Percentiles rank a stretch among this genome's conserved stretches.
Conservation (phyloP, 2,113 vertebrate genomes). For the Speoplatyrhinus poulsoni region DNA sequence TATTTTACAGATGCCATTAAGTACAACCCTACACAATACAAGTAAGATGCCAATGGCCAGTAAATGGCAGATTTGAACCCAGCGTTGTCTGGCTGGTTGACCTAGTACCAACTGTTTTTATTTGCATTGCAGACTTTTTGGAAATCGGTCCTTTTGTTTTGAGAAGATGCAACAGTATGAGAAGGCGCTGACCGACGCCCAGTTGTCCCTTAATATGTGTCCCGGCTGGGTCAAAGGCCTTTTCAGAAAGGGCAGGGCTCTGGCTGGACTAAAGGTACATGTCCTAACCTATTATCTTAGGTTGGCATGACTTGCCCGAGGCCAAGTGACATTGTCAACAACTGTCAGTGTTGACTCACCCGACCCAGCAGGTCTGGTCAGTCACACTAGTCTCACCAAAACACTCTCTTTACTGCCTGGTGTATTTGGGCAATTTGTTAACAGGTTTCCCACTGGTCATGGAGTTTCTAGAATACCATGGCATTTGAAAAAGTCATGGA, state of each 20-base stretch:
- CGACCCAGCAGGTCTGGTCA: no score
- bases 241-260: constrained; percentile 81
- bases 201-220: constrained; percentile 65
- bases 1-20: constrained; percentile 79
- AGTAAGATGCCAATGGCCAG: constrained; percentile 56
- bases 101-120: not conserved
- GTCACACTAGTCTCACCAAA: no score
- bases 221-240: constrained; percentile 81
- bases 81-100: not conserved
- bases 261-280: constrained; percentile 80
- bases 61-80: not conserved
- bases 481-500: no score
- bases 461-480: no score
- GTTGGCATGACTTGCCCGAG: constrained; percentile 2
- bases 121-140: constrained; percentile 73
- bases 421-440: no score
- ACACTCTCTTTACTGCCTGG: no score
- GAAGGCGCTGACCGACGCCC: constrained; percentile 76
- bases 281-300: not conserved
- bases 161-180: constrained; percentile 73
- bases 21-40: constrained; percentile 80
- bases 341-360: no score
- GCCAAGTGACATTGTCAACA: not conserved
- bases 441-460: no score
- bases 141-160: constrained; percentile 85